Conservation (phyloP, 2,888 invertebrate species). For the Spodoptera littoralis region DNA sequence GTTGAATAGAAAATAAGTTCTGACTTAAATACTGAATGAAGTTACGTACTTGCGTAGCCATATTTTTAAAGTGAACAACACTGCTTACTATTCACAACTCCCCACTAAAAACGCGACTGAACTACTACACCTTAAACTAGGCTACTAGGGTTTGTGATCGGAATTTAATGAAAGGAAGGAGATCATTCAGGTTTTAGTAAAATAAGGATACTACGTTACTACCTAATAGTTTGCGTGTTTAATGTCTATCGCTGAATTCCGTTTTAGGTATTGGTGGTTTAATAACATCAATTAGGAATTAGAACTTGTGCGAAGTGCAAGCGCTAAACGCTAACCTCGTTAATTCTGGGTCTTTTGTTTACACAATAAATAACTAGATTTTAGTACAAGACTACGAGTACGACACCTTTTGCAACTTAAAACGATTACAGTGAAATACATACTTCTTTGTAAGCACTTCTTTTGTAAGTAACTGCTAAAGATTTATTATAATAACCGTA, state of each 20-base stretch:
- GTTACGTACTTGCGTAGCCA: no score
- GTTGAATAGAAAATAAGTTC: background rate
- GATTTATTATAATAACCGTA: no score
- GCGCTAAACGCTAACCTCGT: background rate
- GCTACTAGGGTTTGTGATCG: constrained; percentile 4
- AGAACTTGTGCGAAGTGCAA: background rate
- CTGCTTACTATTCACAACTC: no score
- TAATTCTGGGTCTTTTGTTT: background rate
- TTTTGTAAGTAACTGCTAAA: no score
- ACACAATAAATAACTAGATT: no score
- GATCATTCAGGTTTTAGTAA: background rate
- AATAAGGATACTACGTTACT: background rate
- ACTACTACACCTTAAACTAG: constrained; percentile 8
- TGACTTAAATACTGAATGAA: no score
- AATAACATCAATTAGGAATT: background rate
- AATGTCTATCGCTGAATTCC: constrained; percentile 13
- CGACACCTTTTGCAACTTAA: no score
- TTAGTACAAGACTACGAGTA: no score
- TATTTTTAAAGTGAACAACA: no score
- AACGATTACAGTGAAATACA: no score
- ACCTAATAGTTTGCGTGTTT: constrained; percentile 16
- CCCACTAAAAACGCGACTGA: background rate
- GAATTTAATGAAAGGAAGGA: no score
- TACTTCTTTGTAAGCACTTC: no score
- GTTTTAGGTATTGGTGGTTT: background rate